A percentile compares a stretch with the other conserved stretches of the same genome.
These are phyloP conservation scores for Macropus fuliginosus DNA, from an alignment of 2,797 vertebrate species.

Conservation along the genomic window DNA sequence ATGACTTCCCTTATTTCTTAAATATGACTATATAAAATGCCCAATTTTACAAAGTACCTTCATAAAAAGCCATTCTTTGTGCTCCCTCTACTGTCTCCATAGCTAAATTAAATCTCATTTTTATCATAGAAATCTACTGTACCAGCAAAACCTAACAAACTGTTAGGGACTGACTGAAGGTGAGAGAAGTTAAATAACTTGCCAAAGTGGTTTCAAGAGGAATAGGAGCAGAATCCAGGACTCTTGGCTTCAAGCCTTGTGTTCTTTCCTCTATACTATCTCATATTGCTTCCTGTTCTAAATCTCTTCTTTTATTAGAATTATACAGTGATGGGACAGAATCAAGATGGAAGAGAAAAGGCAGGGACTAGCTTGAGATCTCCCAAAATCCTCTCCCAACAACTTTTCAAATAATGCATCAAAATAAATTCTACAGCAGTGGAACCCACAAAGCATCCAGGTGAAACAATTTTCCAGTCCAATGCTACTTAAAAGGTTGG, in stretches of 20 bases:
- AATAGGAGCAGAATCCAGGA: neutral
- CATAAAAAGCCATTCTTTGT: slow-evolving; percentile 55
- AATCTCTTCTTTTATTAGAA: neutral
- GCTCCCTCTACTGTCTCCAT: slow-evolving; percentile 54
- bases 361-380: too few species aligned
- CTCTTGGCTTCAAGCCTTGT: neutral
- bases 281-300: slow-evolving; percentile 9
- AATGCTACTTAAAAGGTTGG: too few species aligned
- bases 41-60: neutral
- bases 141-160: neutral
- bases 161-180: slow-evolving; percentile 34
- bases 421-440: too few species aligned
- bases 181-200: neutral
- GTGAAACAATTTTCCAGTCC: too few species aligned
- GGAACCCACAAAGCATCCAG: too few species aligned
- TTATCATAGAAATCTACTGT: neutral
- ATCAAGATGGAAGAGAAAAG: too few species aligned
- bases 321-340: neutral
- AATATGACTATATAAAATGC: neutral
- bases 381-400: too few species aligned
- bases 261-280: neutral
- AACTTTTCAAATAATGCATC: too few species aligned
- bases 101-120: neutral
- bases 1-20: slow-evolving; percentile 39
- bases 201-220: neutral